A percentile compares a stretch with the other conserved stretches of the same genome.
Evolutionary conservation across 37 sponge, comb jelly and placozoan genomes (phyloP).

Genomic region (Cliona cf. orientalis): DNA sequence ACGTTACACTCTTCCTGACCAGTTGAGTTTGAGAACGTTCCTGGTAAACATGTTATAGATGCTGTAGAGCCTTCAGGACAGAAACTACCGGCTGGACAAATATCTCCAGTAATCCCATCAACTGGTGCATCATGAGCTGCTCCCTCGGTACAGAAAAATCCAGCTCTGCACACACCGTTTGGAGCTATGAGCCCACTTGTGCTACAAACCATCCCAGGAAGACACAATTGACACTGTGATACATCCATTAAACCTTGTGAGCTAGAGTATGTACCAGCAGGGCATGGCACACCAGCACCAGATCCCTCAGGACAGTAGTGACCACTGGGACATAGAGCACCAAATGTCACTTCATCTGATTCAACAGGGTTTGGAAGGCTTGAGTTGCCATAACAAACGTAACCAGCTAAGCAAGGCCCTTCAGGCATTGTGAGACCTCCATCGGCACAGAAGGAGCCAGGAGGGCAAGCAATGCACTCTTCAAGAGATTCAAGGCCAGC

Average conservation of each 20-base stretch:
- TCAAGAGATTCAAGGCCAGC: background rate
- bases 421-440: background rate
- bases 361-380: background rate
- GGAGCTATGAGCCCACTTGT: constrained; percentile 10
- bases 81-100: constrained; percentile 1
- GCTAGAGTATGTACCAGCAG: constrained; percentile 1
- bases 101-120: constrained; percentile 2
- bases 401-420: background rate
- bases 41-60: background rate
- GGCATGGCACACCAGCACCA: background rate
- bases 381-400: background rate
- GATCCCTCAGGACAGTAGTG: constrained; percentile 6
- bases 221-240: background rate
- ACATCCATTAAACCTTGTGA: background rate
- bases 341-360: background rate
- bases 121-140: background rate
- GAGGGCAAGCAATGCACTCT: background rate
- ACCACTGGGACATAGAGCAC: background rate
- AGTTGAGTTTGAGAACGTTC: background rate
- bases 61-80: background rate
- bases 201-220: constrained; percentile 7
- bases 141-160: constrained; percentile 7
- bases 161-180: background rate
- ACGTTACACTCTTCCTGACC: background rate
- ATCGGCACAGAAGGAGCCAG: background rate